Evolutionary conservation across 2,113 vertebrate genomes (phyloP).

Genomic region (human): DNA sequence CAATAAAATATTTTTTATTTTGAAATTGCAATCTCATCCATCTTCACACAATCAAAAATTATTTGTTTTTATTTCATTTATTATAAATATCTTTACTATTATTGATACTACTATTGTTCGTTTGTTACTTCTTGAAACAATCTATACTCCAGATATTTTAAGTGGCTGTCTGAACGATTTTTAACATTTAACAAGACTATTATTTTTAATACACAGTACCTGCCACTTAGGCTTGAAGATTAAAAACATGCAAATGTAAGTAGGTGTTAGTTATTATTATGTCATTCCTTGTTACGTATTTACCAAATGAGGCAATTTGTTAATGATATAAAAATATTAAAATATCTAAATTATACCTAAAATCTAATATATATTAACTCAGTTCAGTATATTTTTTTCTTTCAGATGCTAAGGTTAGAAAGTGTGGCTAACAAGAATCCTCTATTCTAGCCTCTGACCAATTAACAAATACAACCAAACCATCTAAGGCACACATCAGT

Average conservation of each 20-base stretch:
- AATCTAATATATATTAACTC: background rate
- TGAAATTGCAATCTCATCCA: background rate
- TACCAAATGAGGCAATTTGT: background rate
- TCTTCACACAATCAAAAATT: background rate
- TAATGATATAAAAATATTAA: background rate
- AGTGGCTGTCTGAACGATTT: background rate
- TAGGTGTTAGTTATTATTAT: background rate
- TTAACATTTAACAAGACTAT: background rate
- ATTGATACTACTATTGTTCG: background rate
- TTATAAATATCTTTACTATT: background rate
- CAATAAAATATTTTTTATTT: constrained; percentile 8
- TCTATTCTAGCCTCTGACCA: background rate
- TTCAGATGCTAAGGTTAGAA: background rate
- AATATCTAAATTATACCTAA: background rate
- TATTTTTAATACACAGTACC: background rate
- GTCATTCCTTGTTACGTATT: background rate
- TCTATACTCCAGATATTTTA: background rate
- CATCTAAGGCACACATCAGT: background rate
- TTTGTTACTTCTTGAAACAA: background rate
- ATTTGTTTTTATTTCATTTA: background rate
- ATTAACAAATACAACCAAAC: background rate
- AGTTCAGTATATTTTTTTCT: background rate
- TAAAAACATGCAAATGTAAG: background rate
- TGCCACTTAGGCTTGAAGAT: background rate
- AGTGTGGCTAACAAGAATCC: background rate